Base-by-base conservation (phyloP, 2,113 vertebrate genomes). In the Typhlomys cinereus region DNA sequence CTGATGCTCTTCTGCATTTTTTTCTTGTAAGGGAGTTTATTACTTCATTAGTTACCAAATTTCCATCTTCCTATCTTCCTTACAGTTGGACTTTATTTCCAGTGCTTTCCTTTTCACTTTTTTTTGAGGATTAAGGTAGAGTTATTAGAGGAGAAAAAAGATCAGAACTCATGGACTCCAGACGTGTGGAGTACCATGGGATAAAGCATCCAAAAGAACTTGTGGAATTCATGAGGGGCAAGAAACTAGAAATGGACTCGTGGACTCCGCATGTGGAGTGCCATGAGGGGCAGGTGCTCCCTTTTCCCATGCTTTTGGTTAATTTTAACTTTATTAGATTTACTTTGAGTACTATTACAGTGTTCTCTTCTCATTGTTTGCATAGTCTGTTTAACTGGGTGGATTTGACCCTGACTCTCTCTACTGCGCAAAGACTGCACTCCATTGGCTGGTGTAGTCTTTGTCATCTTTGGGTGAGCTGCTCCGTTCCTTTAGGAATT, bases 401-500 rank as follows among this genome's bases (percentile, higher is more conserved):
- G 95, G 86, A 75, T 11, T 46, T 88, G 96, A 95, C 96, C 78
- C 93, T 97, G 97, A 91, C 97, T 90, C 88, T 97, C 97, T 92
- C 98, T 98, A 62, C 50, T 98, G 31, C 97, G 96, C 69, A 98
- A 94, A 61, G 97, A 96, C 92, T 97, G 88, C 97, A 85, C 1
- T 95, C 94, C 12, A 96, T 92, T 88, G 98, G 92, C 64, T 98
- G 98, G 21, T 97, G 98, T 23, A 98, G 95, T 66, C 98, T 98
- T 93, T 97, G 97, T 54, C 98, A 98, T 95, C 98, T 98, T 88
- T 98, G 96, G 11, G 14, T 97, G 92, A 97, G 84, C 7, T 96
- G 96, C 23, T 98, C 97, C 2, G 92, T 96, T 94, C 96, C 96
- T 78, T 95, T 97, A 5, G 94, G 18, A 86, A 82, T 83, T 91